phyloP scores from a whole-genome alignment of 2,113 vertebrate species.

The Mugil cephalus region DNA sequence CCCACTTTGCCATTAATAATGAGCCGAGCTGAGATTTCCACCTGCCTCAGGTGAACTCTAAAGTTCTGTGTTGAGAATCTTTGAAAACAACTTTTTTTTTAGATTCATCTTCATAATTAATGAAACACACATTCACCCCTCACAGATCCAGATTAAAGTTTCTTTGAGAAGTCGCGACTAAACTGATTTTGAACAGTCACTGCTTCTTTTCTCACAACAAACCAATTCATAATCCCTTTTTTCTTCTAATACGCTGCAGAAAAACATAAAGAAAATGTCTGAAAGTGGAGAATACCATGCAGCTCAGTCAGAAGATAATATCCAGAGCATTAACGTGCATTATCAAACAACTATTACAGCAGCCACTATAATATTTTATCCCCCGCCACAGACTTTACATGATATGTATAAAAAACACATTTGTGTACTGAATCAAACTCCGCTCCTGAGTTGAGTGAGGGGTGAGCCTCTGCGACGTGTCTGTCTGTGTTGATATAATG shows the following conservation, averaged over 20 bases:
- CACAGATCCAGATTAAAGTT: conserved; percentile 17
- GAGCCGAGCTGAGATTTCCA: conserved; percentile 39
- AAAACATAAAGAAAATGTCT: conserved; percentile 10
- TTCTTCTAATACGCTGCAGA: neutral
- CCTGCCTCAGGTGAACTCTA: conserved; percentile 18
- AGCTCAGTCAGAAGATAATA: conserved; percentile 11
- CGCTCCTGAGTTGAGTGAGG: conserved; percentile 10
- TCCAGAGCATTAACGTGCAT: conserved; percentile 25
- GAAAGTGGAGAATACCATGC: neutral
- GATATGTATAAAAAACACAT: conserved; percentile 7
- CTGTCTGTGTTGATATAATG: conserved; percentile 45
- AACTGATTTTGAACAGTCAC: neutral
- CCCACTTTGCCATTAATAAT: conserved; percentile 48
- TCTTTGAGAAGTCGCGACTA: conserved; percentile 6
- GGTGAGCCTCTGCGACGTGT: conserved; percentile 14
- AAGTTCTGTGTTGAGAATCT: conserved; percentile 10
- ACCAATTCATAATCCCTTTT: neutral
- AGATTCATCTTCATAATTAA: neutral
- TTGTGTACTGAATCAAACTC: conserved; percentile 38
- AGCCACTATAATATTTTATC: conserved; percentile 10
- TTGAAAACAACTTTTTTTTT: conserved; percentile 23
- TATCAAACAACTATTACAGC: conserved; percentile 10
- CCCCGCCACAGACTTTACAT: conserved; percentile 1
- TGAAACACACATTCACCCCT: neutral
- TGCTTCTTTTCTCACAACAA: conserved; percentile 6